phyloP scores from a whole-genome alignment of 2,797 vertebrate species.

The Dromococcyx pavoninus region DNA sequence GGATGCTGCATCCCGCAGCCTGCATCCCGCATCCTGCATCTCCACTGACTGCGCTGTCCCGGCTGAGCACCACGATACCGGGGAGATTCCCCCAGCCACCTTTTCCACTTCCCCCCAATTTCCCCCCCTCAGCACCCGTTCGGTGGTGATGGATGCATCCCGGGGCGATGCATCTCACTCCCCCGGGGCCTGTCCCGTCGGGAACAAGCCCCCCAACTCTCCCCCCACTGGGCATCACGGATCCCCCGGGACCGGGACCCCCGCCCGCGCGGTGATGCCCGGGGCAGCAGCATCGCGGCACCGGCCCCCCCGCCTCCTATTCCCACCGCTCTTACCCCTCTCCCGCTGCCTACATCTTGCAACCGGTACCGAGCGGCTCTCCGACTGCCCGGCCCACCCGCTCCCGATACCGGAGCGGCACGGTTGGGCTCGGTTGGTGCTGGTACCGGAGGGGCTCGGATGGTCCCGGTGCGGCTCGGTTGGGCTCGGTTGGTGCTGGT shows the following conservation, averaged over 20 bases:
- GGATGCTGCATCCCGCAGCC: neutral
- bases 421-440: neutral
- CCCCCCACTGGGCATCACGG: neutral
- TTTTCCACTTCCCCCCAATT: neutral
- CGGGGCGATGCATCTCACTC: neutral
- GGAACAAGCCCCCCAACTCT: neutral
- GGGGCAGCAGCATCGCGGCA: neutral
- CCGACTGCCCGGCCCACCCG: constrained; percentile 6
- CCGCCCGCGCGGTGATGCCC: neutral
- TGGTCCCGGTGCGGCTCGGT: neutral
- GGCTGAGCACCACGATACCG: neutral
- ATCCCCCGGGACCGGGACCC: neutral
- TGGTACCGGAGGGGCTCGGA: neutral
- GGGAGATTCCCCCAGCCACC: neutral
- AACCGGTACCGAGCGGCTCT: neutral
- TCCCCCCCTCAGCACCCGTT: neutral
- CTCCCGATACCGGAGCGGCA: neutral
- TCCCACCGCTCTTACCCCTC: neutral
- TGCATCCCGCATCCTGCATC: neutral
- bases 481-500: neutral
- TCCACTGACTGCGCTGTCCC: neutral
- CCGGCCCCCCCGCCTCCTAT: no score
- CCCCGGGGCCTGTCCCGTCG: neutral
- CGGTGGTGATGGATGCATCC: neutral
- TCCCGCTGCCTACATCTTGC: constrained; percentile 20